phyloP scores from a whole-genome alignment of 2,797 vertebrate species.

The Cossypha caffra region DNA sequence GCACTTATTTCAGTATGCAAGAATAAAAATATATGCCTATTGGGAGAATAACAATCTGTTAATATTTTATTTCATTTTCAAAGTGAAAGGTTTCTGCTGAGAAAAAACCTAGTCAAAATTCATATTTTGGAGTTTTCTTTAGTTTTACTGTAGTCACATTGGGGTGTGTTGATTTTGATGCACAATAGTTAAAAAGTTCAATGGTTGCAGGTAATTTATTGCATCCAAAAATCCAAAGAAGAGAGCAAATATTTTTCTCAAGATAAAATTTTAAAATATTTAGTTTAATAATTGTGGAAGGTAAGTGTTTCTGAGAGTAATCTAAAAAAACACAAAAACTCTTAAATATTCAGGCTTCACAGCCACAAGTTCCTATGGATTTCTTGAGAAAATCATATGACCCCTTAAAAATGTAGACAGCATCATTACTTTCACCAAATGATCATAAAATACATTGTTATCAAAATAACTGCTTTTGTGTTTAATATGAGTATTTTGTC shows the following conservation, averaged over 20 bases:
- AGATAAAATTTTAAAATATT: background rate
- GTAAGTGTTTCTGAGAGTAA: background rate
- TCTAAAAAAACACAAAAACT: background rate
- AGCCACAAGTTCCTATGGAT: background rate
- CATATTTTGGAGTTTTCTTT: fast-evolving
- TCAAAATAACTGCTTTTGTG: background rate
- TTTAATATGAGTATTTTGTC: background rate
- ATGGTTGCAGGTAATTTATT: background rate
- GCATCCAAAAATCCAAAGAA: background rate
- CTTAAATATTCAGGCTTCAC: background rate
- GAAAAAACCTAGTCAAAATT: background rate
- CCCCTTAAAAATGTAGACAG: background rate
- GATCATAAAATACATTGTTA: background rate
- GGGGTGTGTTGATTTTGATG: background rate
- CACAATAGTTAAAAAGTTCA: background rate
- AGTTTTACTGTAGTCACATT: background rate
- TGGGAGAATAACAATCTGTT: background rate
- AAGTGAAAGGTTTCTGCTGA: background rate
- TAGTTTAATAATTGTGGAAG: background rate
- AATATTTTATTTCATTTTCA: background rate
- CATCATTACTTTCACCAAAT: background rate
- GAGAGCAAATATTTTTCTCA: background rate
- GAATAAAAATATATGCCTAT: background rate
- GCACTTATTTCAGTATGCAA: background rate
- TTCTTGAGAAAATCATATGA: background rate